Base-by-base conservation (phyloP, 2,113 vertebrate genomes). In the Gasterosteus nipponicus region DNA sequence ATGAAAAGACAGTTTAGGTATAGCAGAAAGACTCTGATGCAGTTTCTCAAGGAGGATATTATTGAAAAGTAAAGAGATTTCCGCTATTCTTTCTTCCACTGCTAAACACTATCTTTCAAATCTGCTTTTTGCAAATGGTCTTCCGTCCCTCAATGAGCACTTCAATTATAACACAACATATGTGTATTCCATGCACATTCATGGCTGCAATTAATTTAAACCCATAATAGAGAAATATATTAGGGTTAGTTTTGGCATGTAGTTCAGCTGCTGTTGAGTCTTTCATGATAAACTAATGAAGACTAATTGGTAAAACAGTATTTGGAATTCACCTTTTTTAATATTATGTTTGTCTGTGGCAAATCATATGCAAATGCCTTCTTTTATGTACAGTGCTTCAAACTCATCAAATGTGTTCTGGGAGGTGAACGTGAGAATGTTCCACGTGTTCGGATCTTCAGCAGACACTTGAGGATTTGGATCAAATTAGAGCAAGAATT, bases 1-100 rank as follows among this genome's bases (percentile, higher is more conserved):
- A 75, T 64, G 33, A 59, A 68, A 63, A 54, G 12, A 58, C 33
- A 64, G 31, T 49, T 6, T 6, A 61, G 73, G 26, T 69, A 68
- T 53, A 2, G 73, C 62, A 61, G 18, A 69, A 69, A 61, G 70
- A 79, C 60, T 74, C 63, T 44, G 33, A 22, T 41, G 31, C 35
- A 38, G 35, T 56, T 42, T 75, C 68, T 69, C 77, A 33, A 42
- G 63, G 62, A 64, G 60, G 10, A 38, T 29, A 73, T 80, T 73
- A 73, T 7, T 10, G 38, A 73, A 69, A 42, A 58, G 10, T 15
- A 29, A 2, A 31, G 8, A 31, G 2, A 31, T 18, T 74, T 54
- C 11, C 57, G n/a, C 2, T 47, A 16, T 54, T 10, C 3, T 38
- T 47, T 18, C 35, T 46, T 8, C 38, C 19, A 44, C 18, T 64